Percentiles rank a stretch among this genome's conserved stretches.
phyloP scores from a whole-genome alignment of 1,140 invertebrate genomes.

The Atta texana region DNA sequence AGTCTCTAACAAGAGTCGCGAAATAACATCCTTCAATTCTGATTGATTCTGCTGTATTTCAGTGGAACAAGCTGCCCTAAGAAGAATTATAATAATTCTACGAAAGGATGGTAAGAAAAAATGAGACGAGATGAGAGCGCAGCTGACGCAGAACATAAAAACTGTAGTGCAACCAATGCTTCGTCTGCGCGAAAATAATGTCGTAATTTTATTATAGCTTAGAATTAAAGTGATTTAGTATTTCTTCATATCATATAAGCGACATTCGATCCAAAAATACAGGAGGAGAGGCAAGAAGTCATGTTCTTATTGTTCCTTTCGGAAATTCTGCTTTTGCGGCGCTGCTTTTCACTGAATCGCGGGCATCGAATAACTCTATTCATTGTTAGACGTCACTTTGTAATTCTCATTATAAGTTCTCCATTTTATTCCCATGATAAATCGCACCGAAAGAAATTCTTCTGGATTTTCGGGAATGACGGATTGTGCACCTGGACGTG shows the following conservation, averaged over 20 bases:
- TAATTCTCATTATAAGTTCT: constrained; percentile 29
- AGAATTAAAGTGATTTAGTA: background rate
- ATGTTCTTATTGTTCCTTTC: background rate
- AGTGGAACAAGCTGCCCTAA: background rate
- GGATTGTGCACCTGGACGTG: constrained; percentile 60
- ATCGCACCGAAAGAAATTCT: constrained; percentile 27
- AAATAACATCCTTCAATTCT: constrained; percentile 21
- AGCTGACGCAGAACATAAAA: background rate
- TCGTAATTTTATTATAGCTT: background rate
- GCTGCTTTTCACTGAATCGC: background rate
- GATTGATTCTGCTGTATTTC: background rate
- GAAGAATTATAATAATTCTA: constrained; percentile 20
- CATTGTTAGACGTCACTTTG: constrained; percentile 8
- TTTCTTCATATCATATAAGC: background rate
- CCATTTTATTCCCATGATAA: constrained; percentile 59
- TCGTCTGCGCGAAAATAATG: background rate
- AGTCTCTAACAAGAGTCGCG: background rate
- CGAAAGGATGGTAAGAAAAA: background rate
- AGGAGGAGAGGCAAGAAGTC: background rate
- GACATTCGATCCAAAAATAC: background rate
- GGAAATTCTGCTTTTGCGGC: background rate
- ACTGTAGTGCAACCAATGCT: background rate
- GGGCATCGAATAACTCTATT: background rate
- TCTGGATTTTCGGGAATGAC: constrained; percentile 25
- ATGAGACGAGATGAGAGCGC: background rate